Percentiles rank a stretch among this genome's conserved stretches.
phyloP scores from a whole-genome alignment of 2,113 vertebrate species.

The Nymphicus hollandicus region DNA sequence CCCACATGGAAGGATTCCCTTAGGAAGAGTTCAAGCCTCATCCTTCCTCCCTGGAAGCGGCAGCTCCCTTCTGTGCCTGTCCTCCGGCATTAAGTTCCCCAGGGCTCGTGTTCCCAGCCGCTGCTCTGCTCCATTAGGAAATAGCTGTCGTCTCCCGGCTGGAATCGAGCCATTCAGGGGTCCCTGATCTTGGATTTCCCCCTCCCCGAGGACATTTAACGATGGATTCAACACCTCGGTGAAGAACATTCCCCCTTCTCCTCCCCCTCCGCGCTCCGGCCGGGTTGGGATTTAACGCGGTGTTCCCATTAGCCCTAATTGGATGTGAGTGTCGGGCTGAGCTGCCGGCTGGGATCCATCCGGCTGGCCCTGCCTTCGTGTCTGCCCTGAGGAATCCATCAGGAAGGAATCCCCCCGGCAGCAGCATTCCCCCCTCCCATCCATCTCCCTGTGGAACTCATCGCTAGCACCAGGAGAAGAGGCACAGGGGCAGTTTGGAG shows the following conservation, averaged over 20 bases:
- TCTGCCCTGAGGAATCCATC: not conserved
- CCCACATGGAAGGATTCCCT: not conserved
- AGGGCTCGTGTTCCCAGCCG: not conserved
- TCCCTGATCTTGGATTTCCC: not conserved
- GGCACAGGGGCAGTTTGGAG: rapidly evolving
- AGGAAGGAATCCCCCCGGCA: not conserved
- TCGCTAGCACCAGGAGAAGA: rapidly evolving
- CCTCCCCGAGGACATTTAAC: not conserved
- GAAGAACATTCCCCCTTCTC: not conserved
- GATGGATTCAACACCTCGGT: not conserved
- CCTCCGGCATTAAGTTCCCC: not conserved
- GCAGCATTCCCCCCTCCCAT: not conserved
- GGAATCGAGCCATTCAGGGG: not conserved
- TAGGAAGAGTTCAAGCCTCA: not conserved
- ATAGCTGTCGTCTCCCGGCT: not conserved
- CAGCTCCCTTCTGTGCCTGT: not conserved
- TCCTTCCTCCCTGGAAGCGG: not conserved
- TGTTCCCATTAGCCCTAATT: not conserved
- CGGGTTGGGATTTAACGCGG: not conserved
- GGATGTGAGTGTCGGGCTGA: not conserved
- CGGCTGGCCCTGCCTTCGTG: not conserved
- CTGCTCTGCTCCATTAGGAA: not conserved
- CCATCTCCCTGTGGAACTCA: not conserved
- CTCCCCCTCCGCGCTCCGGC: not conserved
- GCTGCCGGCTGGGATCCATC: not conserved